Conservation (phyloP, 2,888 invertebrate species). For the Tromatobia lineatoria region DNA sequence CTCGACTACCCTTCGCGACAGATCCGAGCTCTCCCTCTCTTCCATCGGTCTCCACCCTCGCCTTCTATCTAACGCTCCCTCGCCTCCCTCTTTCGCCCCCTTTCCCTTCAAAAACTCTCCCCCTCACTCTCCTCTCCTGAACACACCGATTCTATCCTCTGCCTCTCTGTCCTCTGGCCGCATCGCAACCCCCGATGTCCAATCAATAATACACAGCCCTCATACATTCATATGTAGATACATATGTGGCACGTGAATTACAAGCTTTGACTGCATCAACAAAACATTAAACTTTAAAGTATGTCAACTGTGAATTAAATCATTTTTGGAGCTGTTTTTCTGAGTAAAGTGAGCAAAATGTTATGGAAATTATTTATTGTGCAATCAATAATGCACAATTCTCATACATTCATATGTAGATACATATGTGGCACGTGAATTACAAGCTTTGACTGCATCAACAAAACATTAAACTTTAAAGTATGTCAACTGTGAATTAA, state of each 20-base stretch:
- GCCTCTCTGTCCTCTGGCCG: slow-evolving; percentile 50
- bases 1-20: slow-evolving; percentile 53
- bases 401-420: slow-evolving; percentile 61
- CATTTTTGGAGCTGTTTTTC: too few species aligned
- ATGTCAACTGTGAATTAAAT: neutral
- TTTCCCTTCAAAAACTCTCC: slow-evolving; percentile 9
- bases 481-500: too few species aligned
- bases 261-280: neutral
- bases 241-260: slow-evolving; percentile 1
- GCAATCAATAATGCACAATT: slow-evolving; percentile 82
- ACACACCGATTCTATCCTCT: slow-evolving; percentile 31
- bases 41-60: neutral
- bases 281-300: neutral
- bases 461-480: too few species aligned
- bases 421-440: neutral
- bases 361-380: too few species aligned
- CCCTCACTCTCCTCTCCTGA: neutral
- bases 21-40: slow-evolving; percentile 27
- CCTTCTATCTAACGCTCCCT: slow-evolving; percentile 50
- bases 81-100: slow-evolving; percentile 8
- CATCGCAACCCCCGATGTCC: slow-evolving; percentile 77
- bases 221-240: slow-evolving; percentile 60
- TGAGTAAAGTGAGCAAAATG: too few species aligned
- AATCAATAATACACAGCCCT: slow-evolving; percentile 81
- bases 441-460: neutral